These are phyloP conservation scores for Spodoptera litura DNA, from an alignment of 1,140 invertebrate species.

Conservation along the genomic window DNA sequence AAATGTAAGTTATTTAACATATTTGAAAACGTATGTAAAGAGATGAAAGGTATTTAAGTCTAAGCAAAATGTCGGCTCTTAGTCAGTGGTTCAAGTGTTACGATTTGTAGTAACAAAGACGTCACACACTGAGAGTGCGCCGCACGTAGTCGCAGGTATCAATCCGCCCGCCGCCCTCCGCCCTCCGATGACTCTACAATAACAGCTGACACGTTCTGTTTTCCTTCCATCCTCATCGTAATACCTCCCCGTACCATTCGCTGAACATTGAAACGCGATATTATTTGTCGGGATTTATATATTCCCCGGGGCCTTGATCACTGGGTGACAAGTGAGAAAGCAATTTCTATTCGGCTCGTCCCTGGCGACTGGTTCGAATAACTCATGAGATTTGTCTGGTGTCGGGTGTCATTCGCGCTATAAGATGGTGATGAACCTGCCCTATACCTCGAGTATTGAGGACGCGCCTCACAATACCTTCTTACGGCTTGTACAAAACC, in stretches of 20 bases:
- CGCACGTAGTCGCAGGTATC: neutral
- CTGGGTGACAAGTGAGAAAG: slow-evolving; percentile 43
- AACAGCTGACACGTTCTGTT: slow-evolving; percentile 32
- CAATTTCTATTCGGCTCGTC: slow-evolving; percentile 40
- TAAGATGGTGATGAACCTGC: slow-evolving; percentile 28
- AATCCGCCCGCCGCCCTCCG: neutral
- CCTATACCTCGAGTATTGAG: slow-evolving; percentile 9
- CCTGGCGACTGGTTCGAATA: neutral
- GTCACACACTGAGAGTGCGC: no score
- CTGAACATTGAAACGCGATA: slow-evolving; percentile 26
- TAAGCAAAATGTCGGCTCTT: no score
- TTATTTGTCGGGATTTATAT: slow-evolving; percentile 43
- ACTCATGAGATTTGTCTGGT: slow-evolving; percentile 18
- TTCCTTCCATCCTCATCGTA: slow-evolving; percentile 10
- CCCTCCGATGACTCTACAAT: neutral
- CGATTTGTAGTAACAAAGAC: no score
- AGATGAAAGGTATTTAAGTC: no score
- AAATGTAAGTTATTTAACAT: neutral
- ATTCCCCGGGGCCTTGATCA: slow-evolving; percentile 37
- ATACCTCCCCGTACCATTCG: slow-evolving; percentile 9
- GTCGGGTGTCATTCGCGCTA: neutral
- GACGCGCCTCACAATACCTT: neutral
- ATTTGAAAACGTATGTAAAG: no score
- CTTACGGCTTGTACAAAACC: neutral
- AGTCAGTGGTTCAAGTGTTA: no score